Evolutionary conservation across 2,888 invertebrate species (phyloP), one percentile per base, ranked within the genome.

Genomic region (Epirrhoe alternata): DNA sequence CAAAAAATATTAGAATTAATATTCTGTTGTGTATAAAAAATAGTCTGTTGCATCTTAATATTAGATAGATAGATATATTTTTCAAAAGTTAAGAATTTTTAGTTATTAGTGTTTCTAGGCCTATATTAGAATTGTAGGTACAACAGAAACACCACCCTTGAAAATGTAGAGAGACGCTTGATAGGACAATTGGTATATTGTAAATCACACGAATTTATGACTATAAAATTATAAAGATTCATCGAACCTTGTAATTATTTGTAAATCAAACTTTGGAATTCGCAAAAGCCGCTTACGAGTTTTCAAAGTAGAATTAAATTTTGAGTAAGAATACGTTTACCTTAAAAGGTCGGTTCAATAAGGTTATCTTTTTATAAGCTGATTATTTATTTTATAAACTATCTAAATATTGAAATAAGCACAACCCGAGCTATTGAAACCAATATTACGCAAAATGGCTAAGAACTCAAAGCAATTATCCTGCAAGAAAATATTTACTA

Each of bases 221-320:
- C n/a, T 31, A 45, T 45, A n/a, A n/a, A 56, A 49, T 47, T 17
- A 35, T 38, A 61, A 63, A 55, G 51, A 61, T 52, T 35, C 52
- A 38, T 47, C n/a, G 38, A 61, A 55, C 52, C 65, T 30, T 56
- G 54, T 57, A 38, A 33, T 7, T 4, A 33, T 24, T 33, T 33
- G 33, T 30, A 31, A 57, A 61, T 61, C 47, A 53, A 53, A 66
- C 56, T 66, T 66, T 38, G 52, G 17, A 57, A 61, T 61, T 66
- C 52, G 31, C 50, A 17, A 61, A 66, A 66, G 65, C 65, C 31
- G 61, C 65, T 61, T 66, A 66, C 53, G 56, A 56, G 47, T 52
- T 61, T 60, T 53, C 51, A 30, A 61, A 66, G 61, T 66, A 53
- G 65, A 66, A 57, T 66, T 61, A 57, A 61, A 61, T 60, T 60